Evolutionary conservation across 92 coral and sea anemone species (phyloP).

Genomic region (Epizoanthus ramosus): DNA sequence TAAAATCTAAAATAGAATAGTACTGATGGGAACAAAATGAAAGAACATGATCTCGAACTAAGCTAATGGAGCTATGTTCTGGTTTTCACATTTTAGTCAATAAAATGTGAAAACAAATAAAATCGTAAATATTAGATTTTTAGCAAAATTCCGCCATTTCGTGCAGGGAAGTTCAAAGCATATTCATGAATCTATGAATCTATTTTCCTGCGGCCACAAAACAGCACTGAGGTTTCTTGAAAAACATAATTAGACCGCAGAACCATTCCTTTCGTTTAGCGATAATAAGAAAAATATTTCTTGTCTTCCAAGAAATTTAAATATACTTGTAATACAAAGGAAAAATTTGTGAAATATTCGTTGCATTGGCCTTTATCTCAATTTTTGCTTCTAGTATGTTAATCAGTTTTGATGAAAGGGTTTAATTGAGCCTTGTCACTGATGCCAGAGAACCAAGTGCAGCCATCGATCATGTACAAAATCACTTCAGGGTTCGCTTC

Average conservation of each 20-base stretch:
- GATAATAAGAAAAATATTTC: background rate
- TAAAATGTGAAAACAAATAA: background rate
- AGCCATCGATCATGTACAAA: too few relatives aligned
- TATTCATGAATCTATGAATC: background rate
- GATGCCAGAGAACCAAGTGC: too few relatives aligned
- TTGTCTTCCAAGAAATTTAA: background rate
- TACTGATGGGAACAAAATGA: background rate
- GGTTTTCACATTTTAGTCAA: background rate
- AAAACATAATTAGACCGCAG: conserved; percentile 9
- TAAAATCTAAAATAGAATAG: background rate
- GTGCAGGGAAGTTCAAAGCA: background rate
- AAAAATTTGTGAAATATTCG: background rate
- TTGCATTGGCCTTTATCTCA: background rate
- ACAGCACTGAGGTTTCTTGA: background rate
- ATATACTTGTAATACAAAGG: background rate
- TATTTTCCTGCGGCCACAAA: conserved; percentile 14
- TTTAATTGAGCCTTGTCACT: too few relatives aligned
- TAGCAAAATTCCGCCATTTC: background rate
- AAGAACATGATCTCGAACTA: background rate
- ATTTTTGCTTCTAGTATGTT: background rate
- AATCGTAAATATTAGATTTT: background rate
- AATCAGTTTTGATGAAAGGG: too few relatives aligned
- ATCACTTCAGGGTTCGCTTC: too few relatives aligned
- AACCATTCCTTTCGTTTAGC: background rate
- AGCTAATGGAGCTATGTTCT: background rate